These are phyloP conservation scores for Leucophora obtusa DNA, from an alignment of 2,888 invertebrate genomes.

Conservation along the genomic window DNA sequence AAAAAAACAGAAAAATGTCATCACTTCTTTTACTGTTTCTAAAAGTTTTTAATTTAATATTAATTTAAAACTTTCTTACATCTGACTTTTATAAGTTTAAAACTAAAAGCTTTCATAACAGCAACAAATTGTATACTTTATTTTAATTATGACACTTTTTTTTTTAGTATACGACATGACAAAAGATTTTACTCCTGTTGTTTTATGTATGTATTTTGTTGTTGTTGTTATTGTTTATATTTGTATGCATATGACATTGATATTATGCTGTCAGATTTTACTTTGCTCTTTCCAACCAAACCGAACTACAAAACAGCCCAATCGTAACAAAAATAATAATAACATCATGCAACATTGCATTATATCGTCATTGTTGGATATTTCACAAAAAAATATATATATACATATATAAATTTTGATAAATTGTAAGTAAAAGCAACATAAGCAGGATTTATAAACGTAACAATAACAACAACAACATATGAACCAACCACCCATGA, in stretches of 20 bases:
- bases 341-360: constrained; percentile 56
- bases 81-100: constrained; percentile 30
- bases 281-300: constrained; percentile 3
- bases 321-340: constrained; percentile 10
- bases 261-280: constrained; percentile 55
- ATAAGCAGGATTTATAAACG: constrained; percentile 61
- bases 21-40: no score
- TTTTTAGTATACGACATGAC: constrained; percentile 29
- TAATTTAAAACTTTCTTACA: constrained; percentile 11
- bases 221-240: not conserved
- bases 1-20: no score
- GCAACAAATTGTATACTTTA: constrained; percentile 28
- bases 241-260: constrained; percentile 59
- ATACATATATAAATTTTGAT: constrained; percentile 45
- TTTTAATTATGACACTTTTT: constrained; percentile 54
- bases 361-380: constrained; percentile 43
- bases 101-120: not conserved
- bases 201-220: constrained; percentile 28
- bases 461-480: constrained; percentile 26
- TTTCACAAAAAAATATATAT: constrained; percentile 1
- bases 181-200: constrained; percentile 43
- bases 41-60: constrained; percentile 18
- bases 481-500: constrained; percentile 40
- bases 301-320: constrained; percentile 29
- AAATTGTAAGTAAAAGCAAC: constrained; percentile 63